phyloP scores from a whole-genome alignment of 2,113 vertebrate species.

The Uria aalge region DNA sequence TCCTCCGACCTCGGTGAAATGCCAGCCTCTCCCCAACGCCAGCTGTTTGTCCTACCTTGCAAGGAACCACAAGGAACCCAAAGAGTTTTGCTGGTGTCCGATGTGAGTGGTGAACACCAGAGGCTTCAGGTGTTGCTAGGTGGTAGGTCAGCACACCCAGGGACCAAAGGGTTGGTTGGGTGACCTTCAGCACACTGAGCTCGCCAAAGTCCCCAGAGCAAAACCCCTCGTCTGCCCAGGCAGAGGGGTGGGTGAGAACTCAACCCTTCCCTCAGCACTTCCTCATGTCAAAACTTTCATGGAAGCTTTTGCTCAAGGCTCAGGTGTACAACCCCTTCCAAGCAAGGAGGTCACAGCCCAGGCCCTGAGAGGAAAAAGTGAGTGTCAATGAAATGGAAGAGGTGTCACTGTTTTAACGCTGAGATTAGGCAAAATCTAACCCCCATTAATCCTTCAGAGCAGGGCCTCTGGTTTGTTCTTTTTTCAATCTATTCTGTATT shows the following conservation, averaged over 20 bases:
- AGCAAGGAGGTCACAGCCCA: neutral
- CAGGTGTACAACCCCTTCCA: neutral
- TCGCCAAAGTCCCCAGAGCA: neutral
- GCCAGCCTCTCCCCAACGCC: fast-evolving
- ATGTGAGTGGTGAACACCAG: neutral
- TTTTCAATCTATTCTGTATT: constrained; percentile 43
- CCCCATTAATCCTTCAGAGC: neutral
- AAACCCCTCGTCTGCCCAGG: neutral
- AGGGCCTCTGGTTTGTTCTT: neutral
- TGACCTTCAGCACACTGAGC: neutral
- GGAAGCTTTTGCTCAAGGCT: neutral
- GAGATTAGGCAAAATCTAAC: constrained; percentile 16
- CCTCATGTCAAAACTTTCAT: neutral
- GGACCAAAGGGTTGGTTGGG: neutral
- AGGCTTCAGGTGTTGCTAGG: neutral
- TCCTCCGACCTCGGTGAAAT: neutral
- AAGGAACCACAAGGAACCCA: neutral
- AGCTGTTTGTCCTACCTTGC: neutral
- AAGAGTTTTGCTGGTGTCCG: neutral
- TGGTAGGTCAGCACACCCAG: neutral
- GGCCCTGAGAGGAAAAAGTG: neutral
- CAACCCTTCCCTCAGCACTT: neutral
- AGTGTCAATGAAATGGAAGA: neutral
- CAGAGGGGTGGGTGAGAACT: neutral
- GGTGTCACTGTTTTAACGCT: neutral